A percentile compares a stretch with the other conserved stretches of the same genome.
Conservation (phyloP, 2,113 vertebrate species). For the Desmodus rotundus region DNA sequence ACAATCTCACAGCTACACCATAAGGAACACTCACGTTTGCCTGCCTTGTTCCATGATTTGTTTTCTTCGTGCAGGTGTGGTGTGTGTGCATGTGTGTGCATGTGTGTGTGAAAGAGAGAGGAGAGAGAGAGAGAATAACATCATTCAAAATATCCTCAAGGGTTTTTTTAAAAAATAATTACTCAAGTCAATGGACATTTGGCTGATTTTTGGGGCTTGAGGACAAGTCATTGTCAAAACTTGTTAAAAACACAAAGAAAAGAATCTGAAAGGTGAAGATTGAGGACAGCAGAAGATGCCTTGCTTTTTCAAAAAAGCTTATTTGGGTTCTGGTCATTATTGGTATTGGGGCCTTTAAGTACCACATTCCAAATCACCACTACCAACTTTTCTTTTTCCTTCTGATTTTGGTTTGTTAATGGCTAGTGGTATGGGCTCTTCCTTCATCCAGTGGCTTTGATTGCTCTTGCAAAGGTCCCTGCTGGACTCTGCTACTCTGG, state of each 20-base stretch:
- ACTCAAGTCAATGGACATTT: background rate
- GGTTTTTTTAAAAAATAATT: background rate
- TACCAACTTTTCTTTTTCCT: background rate
- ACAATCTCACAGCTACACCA: background rate
- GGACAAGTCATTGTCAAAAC: background rate
- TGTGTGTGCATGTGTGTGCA: background rate
- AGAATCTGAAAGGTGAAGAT: background rate
- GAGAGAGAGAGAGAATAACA: background rate
- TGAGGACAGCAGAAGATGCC: background rate
- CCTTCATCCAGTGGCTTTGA: background rate
- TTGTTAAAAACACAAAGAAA: background rate
- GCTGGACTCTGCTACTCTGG: conserved; percentile 78
- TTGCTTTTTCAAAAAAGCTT: background rate
- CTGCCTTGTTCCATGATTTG: background rate
- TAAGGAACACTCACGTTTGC: background rate
- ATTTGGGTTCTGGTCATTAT: background rate
- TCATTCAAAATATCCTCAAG: background rate
- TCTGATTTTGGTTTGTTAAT: background rate
- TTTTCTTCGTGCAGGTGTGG: background rate
- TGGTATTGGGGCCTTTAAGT: background rate
- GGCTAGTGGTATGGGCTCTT: background rate
- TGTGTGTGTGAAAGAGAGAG: background rate
- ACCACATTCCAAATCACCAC: background rate
- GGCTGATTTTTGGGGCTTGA: background rate
- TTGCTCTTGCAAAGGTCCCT: conserved; percentile 77